Base-by-base conservation (phyloP, 2,113 vertebrate species). In the Perognathus longimembris region DNA sequence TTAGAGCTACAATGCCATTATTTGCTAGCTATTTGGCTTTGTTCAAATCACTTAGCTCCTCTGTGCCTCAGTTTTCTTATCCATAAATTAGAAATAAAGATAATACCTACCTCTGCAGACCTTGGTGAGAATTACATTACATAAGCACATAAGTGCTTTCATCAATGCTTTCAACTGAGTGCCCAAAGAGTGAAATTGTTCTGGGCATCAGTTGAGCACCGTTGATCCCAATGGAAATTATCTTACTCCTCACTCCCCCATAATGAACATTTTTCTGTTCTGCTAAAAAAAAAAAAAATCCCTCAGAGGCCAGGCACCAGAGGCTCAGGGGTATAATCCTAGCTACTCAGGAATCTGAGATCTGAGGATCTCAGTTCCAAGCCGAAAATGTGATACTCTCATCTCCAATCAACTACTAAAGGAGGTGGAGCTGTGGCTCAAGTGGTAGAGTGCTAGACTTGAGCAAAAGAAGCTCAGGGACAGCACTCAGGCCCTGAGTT, bases 11-110 rank as follows among this genome's bases (percentile, higher is more conserved):
- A 22, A 26, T 26, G 20, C 30, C 4, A 20, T 32, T 12, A 15
- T 34, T 32, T 57, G 54, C 28, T 61, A 73, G 40, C 34, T 89
- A 26, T 40, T 15, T 40, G 40, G 26, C 26, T 24, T 79, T 70
- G 6, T 6, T 26, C 28, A 87, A 79, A 42, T 75, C 50, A 63
- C 66, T 80, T 63, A 70, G 15, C 14, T 75, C 54, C n/a, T 79
- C 61, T 67, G 66, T 70, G 28, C 24, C 30, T 80, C 75, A n/a
- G 42, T 84, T 54, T 85, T 57, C 45, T 92, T 34, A 69, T 67
- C 38, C 28, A 63, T n/a, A 85, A 80, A 63, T 30, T 90, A 73
- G 17, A 40, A 90, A 73, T 84, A 89, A 87, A 74, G n/a, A 57
- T 34, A 61, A 76, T 11, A 64, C 32, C 32, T 40, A 57, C 28